Base-by-base conservation (phyloP, 2,888 invertebrate species). In the Hyalella azteca region DNA sequence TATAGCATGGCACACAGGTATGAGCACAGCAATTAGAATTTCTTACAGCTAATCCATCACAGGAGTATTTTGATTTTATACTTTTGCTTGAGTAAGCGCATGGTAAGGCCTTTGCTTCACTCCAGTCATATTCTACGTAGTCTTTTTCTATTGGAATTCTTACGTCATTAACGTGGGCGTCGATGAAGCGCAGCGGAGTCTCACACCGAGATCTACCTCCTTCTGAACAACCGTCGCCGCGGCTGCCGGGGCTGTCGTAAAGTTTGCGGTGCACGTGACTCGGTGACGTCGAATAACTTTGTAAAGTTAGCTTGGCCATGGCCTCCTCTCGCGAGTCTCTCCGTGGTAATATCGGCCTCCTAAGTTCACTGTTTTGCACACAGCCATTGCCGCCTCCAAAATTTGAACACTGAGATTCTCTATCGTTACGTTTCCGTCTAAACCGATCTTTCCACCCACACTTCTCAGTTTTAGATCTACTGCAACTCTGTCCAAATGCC, bases 41-140 rank as follows among this genome's bases (percentile, higher is more conserved):
- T 66, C 66, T 66, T 36, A 66, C 39, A 66, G 39, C 66, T 66
- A 66, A 39, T 36, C 39, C 66, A 66, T 66, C 66, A 66, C 66
- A 66, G 11, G 66, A 39, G 39, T 66, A 66, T 66, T 66, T 66
- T 66, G 66, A 66, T 66, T 66, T 36, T 66, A 66, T 66, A 66
- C 66, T 36, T 4, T 66, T 66, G 32, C 66, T 36, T 19, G 26
- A 66, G 66, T 66, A 66, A 32, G 36, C 36, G 36, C 66, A 66
- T 19, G 22, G 66, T 19, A 66, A 36, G 39, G 66, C 36, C 36
- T 66, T 36, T 32, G 66, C 36, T 66, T 66, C 66, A 36, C 66
- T 66, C 66, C 66, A 66, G 5, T 66, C 36, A 29, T 66, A 66
- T 7, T 66, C 66, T 4, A 39, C 19, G 2, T 36, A 39, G 19